Evolutionary conservation across 2,797 vertebrate genomes (phyloP).

Genomic region (Betta splendens): DNA sequence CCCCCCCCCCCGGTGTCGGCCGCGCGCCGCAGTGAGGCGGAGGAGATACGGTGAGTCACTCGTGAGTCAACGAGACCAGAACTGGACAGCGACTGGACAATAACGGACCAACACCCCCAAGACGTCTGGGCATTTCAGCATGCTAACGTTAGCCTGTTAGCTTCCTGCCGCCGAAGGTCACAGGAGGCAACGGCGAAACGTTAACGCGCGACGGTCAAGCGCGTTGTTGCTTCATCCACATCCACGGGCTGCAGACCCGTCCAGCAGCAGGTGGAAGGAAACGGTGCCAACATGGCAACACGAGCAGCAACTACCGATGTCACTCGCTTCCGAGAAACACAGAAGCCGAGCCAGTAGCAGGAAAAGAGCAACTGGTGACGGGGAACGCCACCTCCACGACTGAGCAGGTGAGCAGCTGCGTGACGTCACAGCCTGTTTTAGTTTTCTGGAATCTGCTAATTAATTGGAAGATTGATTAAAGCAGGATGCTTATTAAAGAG

Average conservation of each 20-base stretch:
- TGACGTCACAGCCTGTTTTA: too few relatives aligned
- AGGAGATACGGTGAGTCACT: constrained; percentile 58
- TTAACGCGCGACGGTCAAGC: constrained; percentile 23
- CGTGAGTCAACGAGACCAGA: constrained; percentile 11
- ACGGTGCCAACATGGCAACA: constrained; percentile 4
- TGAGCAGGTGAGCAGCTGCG: constrained; percentile 29
- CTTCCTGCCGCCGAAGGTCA: background rate
- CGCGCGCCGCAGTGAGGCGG: constrained; percentile 57
- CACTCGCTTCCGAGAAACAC: too few relatives aligned
- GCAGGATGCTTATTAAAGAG: too few relatives aligned
- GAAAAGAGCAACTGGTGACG: background rate
- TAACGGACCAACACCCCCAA: background rate
- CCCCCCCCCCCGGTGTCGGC: constrained; percentile 24
- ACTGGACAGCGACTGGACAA: background rate
- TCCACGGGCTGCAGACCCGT: background rate
- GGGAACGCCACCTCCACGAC: background rate
- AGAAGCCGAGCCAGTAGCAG: too few relatives aligned
- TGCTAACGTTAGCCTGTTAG: constrained; percentile 31
- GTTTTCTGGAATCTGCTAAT: too few relatives aligned
- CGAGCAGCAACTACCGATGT: too few relatives aligned
- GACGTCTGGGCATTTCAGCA: background rate
- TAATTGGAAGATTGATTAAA: too few relatives aligned
- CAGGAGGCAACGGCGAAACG: constrained; percentile 21
- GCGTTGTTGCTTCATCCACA: constrained; percentile 31
- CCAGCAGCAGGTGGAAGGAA: background rate